phyloP scores from a whole-genome alignment of 2,797 vertebrate genomes.

The Setipinna tenuifilis region DNA sequence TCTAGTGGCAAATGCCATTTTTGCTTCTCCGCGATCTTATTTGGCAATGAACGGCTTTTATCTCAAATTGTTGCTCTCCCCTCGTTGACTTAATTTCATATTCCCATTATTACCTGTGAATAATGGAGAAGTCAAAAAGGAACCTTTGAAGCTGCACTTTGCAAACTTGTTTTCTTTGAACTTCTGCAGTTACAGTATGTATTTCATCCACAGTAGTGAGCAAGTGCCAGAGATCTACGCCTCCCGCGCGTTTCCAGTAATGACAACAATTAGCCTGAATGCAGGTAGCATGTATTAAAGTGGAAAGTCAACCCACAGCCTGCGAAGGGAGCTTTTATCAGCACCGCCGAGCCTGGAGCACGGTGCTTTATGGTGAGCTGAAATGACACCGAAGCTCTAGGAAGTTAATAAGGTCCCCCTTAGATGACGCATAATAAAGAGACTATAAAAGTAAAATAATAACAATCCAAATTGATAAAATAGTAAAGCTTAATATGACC shows the following conservation, averaged over 20 bases:
- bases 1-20: neutral
- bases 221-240: neutral
- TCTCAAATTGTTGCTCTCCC: neutral
- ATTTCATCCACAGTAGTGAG: neutral
- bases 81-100: neutral
- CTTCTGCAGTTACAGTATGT: neutral
- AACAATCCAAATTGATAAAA: neutral
- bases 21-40: neutral
- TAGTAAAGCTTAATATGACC: neutral
- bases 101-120: neutral
- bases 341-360: too few species aligned
- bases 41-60: neutral
- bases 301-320: neutral
- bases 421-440: neutral
- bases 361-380: conserved; percentile 36
- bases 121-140: neutral
- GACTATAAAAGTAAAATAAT: neutral
- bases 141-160: neutral
- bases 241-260: neutral
- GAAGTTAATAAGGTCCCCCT: conserved; percentile 44
- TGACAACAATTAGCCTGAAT: conserved; percentile 21
- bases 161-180: neutral
- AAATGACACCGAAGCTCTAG: conserved; percentile 45
- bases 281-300: neutral
- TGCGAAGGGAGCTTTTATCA: neutral